Evolutionary conservation across 1,140 invertebrate species (phyloP).

Genomic region (Andricus grossulariae): DNA sequence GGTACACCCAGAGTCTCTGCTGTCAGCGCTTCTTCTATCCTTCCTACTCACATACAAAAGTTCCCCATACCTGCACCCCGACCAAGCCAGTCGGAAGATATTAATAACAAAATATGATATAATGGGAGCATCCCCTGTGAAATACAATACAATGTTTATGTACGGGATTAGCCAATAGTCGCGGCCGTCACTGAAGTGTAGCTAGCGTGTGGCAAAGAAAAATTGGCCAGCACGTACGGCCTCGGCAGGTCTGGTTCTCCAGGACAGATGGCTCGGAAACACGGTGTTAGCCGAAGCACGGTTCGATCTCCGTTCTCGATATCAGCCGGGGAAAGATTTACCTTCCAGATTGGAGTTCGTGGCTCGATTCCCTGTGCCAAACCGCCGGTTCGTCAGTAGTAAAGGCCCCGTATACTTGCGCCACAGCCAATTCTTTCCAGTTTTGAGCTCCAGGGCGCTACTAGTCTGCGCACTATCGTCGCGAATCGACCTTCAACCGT

Average conservation of each 20-base stretch:
- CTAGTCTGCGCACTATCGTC: not conserved
- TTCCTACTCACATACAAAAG: conserved; percentile 63
- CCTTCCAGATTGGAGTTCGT: conserved; percentile 59
- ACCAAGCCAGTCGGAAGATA: conserved; percentile 74
- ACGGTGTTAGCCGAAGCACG: conserved; percentile 38
- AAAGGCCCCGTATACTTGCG: too few species aligned
- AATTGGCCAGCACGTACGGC: conserved; percentile 13
- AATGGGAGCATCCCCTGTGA: conserved; percentile 72
- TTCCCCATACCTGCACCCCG: conserved; percentile 67
- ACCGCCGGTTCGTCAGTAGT: too few species aligned
- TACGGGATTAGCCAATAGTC: conserved; percentile 70
- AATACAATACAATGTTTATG: conserved; percentile 76
- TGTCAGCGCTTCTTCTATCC: conserved; percentile 59
- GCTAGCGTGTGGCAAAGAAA: conserved; percentile 54
- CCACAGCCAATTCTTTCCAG: not conserved
- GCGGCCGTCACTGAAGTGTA: conserved; percentile 61
- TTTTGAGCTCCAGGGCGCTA: not conserved
- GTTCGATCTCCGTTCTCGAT: conserved; percentile 61
- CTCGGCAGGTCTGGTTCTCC: conserved; percentile 37
- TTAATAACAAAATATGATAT: conserved; percentile 77
- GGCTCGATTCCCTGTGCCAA: not conserved
- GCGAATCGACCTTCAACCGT: not conserved
- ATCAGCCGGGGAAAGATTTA: conserved; percentile 62
- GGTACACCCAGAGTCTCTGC: conserved; percentile 58
- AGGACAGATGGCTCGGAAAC: conserved; percentile 66